Conservation (phyloP, 2,797 vertebrate genomes). For the Alectoris magna region DNA sequence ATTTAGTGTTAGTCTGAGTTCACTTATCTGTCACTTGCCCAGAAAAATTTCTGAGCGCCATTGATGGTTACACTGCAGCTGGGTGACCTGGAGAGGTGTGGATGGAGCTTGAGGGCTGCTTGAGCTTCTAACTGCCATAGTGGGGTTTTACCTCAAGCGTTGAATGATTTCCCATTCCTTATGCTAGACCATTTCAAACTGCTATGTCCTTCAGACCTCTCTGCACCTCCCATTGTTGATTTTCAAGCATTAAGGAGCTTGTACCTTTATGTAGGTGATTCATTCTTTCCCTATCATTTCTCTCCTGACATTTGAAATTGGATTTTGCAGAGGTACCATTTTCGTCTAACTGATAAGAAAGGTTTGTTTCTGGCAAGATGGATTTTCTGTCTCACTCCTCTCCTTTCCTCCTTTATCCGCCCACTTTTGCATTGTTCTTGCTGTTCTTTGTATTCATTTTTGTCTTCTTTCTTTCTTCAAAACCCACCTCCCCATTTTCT, state of each 20-base stretch:
- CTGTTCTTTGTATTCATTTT: background rate
- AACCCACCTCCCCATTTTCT: background rate
- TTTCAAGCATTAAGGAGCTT: background rate
- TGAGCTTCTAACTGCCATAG: background rate
- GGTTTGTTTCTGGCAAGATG: constrained; percentile 40
- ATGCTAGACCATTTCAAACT: background rate
- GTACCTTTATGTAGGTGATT: constrained; percentile 17
- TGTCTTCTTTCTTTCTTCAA: background rate
- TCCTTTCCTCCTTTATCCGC: constrained; percentile 3
- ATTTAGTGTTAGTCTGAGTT: background rate
- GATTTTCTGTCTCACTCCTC: constrained; percentile 48
- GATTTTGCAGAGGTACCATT: constrained; percentile 51
- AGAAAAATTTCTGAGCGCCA: background rate
- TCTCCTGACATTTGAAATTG: constrained; percentile 57
- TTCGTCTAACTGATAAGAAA: constrained; percentile 46
- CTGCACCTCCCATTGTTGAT: background rate
- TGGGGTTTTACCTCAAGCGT: background rate
- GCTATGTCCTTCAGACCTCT: background rate
- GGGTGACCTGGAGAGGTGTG: background rate
- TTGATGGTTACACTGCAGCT: background rate
- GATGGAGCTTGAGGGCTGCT: background rate
- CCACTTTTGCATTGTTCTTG: background rate
- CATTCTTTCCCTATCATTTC: constrained; percentile 34
- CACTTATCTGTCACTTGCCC: background rate
- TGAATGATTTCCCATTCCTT: background rate